These are phyloP conservation scores for Perodicticus potto DNA, from an alignment of 2,797 vertebrate species.

Conservation along the genomic window DNA sequence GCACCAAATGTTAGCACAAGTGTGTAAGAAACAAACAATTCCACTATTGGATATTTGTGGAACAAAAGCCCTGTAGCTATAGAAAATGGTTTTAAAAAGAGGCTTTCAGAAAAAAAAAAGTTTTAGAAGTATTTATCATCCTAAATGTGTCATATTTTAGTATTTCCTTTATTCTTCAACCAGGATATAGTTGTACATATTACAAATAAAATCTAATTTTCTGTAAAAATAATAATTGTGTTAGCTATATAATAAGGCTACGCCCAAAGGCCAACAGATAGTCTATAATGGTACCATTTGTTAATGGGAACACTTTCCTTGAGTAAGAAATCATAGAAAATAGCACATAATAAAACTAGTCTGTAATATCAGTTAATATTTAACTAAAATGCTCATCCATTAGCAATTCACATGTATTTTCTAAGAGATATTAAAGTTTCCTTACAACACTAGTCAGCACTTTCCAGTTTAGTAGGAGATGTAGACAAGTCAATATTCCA, in stretches of 20 bases:
- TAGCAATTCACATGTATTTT: not conserved
- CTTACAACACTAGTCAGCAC: not conserved
- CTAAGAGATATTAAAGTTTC: not conserved
- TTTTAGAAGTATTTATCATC: not conserved
- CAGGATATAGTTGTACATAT: not conserved
- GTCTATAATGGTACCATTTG: not conserved
- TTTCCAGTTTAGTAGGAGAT: not conserved
- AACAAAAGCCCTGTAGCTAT: not conserved
- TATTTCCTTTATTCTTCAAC: slow-evolving; percentile 29
- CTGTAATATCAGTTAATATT: not conserved
- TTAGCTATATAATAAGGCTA: not conserved
- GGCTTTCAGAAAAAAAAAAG: not conserved
- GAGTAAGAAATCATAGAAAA: slow-evolving; percentile 16
- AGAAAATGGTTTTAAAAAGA: not conserved
- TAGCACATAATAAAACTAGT: not conserved
- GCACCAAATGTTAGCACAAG: not conserved
- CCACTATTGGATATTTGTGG: not conserved
- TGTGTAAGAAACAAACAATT: not conserved
- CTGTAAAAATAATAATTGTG: not conserved
- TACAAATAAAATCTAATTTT: slow-evolving; percentile 16
- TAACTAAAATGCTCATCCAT: not conserved
- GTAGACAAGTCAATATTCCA: not conserved
- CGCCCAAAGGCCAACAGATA: not conserved
- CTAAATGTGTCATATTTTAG: not conserved
- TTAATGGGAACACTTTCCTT: not conserved